Evolutionary conservation across 35 echinoderm and acorn worm genomes (phyloP), one percentile per base, ranked within the genome.

Genomic region (Diadema setosum): DNA sequence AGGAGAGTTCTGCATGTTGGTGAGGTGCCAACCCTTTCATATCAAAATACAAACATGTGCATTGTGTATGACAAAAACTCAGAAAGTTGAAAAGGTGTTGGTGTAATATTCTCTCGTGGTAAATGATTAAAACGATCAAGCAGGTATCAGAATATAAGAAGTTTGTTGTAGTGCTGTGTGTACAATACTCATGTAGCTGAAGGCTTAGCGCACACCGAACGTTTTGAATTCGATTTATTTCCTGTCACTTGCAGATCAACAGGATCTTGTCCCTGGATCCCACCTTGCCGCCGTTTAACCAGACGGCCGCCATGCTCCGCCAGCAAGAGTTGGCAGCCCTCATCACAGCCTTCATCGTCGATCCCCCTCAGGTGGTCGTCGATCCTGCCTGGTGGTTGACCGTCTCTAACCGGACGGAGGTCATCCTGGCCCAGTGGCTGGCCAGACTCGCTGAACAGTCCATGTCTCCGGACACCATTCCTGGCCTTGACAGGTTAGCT

Each of bases 211-310:
- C n/a, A n/a, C n/a, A n/a, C n/a, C n/a, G n/a, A n/a, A n/a, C n/a
- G n/a, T n/a, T n/a, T n/a, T n/a, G n/a, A n/a, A n/a, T n/a, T n/a
- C n/a, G n/a, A 2, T n/a, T 32, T 67, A 67, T 67, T 32, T 32
- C 25, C n/a, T n/a, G n/a, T 67, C 29, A 8, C 2, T 14, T 33
- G 3, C 39, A 93, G 85, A 30, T 93, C 5, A 32, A 83, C 3
- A 43, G 58, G 26, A 93, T 93, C 15, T 5, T 83, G 0, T 41
- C 31, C 34, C 55, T 82, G 17, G 91, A 93, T 45, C 91, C 91
- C 9, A 82, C 85, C 45, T 63, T 93, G 2, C 69, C 74, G 8
- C 91, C 91, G 2, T 93, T 82, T 86, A 93, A 93, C 91, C 87
- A 85, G 85, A 93, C 91, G 15, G 85, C 76, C 29, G 80, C 85